Percentiles rank a stretch among this genome's conserved stretches.
phyloP scores from a whole-genome alignment of 2,113 vertebrate genomes.

The Vulpes lagopus region DNA sequence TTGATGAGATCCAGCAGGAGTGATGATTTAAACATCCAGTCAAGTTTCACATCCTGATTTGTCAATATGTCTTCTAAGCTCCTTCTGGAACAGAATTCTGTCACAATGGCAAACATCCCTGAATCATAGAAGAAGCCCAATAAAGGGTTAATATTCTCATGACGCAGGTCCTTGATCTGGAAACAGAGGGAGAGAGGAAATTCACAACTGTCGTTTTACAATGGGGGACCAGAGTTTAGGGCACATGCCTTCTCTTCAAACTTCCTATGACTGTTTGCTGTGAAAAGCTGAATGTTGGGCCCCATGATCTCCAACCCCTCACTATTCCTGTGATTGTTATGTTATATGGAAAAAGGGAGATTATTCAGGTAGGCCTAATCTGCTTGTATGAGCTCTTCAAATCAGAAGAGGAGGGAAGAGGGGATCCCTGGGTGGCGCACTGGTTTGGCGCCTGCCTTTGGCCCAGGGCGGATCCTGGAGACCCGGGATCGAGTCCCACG shows the following conservation, averaged over 20 bases:
- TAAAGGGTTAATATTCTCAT: constrained; percentile 95
- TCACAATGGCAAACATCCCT: constrained; percentile 93
- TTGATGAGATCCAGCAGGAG: constrained; percentile 96
- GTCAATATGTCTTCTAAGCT: constrained; percentile 95
- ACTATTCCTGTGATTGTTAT: neutral
- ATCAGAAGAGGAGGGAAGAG: neutral
- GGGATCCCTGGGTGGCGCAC: too few relatives aligned
- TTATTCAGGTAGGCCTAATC: neutral
- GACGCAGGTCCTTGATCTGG: constrained; percentile 95
- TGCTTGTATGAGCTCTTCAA: neutral
- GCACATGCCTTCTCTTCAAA: neutral
- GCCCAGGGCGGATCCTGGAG: too few relatives aligned
- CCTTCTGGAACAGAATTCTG: constrained; percentile 94
- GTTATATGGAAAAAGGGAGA: neutral
- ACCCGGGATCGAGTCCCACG: too few relatives aligned
- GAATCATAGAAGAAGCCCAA: constrained; percentile 94
- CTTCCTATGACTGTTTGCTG: neutral
- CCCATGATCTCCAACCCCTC: neutral
- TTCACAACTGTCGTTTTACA: constrained; percentile 13
- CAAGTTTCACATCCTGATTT: constrained; percentile 94
- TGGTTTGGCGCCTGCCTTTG: too few relatives aligned
- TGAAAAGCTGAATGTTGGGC: constrained; percentile 22
- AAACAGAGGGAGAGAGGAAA: constrained; percentile 47
- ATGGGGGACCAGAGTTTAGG: neutral
- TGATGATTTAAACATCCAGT: constrained; percentile 98